phyloP scores from a whole-genome alignment of 2,888 invertebrate genomes.

The Carabus problematicus region DNA sequence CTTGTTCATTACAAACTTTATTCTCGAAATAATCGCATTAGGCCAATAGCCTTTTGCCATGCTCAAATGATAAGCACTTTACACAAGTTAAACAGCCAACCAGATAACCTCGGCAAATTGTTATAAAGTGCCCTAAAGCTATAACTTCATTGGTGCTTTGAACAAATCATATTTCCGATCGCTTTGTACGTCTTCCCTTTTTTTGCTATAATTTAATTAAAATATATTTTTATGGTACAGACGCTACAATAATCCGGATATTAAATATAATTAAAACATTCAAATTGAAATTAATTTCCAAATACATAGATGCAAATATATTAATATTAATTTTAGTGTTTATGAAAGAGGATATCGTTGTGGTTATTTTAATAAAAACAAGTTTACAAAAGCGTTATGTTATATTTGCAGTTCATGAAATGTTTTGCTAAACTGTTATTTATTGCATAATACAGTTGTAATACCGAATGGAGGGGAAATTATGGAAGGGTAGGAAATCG shows the following conservation, averaged over 20 bases:
- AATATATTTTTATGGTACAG: background rate
- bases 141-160: background rate
- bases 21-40: constrained; percentile 17
- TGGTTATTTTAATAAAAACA: too few species aligned
- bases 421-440: too few species aligned
- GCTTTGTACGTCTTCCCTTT: constrained; percentile 4
- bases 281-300: too few species aligned
- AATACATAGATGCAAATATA: too few species aligned
- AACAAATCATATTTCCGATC: background rate
- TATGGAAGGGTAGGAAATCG: constrained; percentile 8
- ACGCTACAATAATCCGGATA: background rate
- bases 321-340: too few species aligned
- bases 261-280: background rate
- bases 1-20: constrained; percentile 23
- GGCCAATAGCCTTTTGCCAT: constrained; percentile 18
- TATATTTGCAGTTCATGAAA: too few species aligned
- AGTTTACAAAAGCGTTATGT: too few species aligned
- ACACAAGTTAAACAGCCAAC: constrained; percentile 4
- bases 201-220: background rate
- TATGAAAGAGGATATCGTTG: too few species aligned
- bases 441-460: background rate
- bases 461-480: background rate
- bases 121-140: background rate
- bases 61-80: constrained; percentile 13
- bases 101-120: constrained; percentile 13